phyloP scores from a whole-genome alignment of 1,140 invertebrate species.

The Pseudobourletiella spinata region DNA sequence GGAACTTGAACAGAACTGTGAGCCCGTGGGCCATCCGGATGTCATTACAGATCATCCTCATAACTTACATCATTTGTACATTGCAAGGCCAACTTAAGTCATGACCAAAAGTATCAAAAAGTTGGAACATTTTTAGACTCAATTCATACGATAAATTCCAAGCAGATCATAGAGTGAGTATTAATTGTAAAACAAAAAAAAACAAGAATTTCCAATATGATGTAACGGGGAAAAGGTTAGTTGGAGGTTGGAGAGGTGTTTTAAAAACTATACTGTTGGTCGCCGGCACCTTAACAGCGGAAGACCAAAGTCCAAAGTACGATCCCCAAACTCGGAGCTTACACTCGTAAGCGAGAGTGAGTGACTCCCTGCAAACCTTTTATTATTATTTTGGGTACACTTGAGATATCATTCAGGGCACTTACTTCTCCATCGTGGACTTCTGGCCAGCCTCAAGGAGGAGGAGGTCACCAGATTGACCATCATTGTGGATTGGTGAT shows the following conservation, averaged over 20 bases:
- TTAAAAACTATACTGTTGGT: too few species aligned
- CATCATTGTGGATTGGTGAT: too few species aligned
- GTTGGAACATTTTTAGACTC: neutral
- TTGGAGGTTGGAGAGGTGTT: neutral
- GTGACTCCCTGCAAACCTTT: neutral
- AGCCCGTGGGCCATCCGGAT: too few species aligned
- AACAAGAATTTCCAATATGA: neutral
- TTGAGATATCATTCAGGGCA: neutral
- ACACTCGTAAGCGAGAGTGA: neutral
- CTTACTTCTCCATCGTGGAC: slow-evolving; percentile 6
- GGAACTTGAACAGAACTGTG: too few species aligned
- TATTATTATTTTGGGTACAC: neutral
- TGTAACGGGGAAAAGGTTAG: neutral
- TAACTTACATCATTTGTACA: too few species aligned
- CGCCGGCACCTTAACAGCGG: too few species aligned
- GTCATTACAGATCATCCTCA: too few species aligned
- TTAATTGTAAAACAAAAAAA: neutral
- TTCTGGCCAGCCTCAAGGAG: slow-evolving; percentile 1
- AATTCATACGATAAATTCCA: neutral
- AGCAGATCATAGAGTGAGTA: neutral
- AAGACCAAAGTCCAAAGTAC: slow-evolving; percentile 12
- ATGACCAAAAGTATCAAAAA: too few species aligned
- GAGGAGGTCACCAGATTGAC: too few species aligned
- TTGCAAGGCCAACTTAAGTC: too few species aligned
- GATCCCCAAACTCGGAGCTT: too few species aligned